Conservation (phyloP, 2,797 vertebrate genomes). For the Anguilla marmorata region DNA sequence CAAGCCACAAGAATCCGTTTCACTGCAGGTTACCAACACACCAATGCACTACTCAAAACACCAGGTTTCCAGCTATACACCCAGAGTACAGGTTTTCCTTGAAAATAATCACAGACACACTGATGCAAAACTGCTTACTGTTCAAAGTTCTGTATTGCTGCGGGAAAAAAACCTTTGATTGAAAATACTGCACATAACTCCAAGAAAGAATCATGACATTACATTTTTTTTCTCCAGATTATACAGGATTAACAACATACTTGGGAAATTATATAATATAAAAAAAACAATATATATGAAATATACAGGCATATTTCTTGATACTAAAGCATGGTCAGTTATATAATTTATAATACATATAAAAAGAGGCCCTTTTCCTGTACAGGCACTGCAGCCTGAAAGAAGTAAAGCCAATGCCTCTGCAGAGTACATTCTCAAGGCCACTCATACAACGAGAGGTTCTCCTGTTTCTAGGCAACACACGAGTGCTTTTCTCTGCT, state of each 20-base stretch:
- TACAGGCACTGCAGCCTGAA: neutral
- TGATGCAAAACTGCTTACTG: neutral
- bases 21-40: neutral
- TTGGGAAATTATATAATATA: neutral
- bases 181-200: neutral
- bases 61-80: neutral
- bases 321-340: neutral
- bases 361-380: neutral
- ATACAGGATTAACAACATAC: neutral
- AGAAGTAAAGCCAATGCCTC: slow-evolving; percentile 48
- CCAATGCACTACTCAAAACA: neutral
- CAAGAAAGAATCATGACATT: neutral
- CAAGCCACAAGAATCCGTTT: neutral
- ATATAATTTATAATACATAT: neutral
- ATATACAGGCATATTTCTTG: neutral
- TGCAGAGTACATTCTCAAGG: slow-evolving; percentile 74
- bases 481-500: slow-evolving; percentile 43
- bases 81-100: neutral
- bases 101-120: neutral
- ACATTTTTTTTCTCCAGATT: neutral
- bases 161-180: neutral
- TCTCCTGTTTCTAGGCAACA: slow-evolving; percentile 78
- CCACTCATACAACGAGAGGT: slow-evolving; percentile 67
- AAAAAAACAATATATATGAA: neutral
- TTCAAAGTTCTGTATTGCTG: neutral